Percentiles rank a stretch among this genome's conserved stretches.
Conservation (phyloP, 2,797 vertebrate genomes). For the Halcyon smyrnensis region DNA sequence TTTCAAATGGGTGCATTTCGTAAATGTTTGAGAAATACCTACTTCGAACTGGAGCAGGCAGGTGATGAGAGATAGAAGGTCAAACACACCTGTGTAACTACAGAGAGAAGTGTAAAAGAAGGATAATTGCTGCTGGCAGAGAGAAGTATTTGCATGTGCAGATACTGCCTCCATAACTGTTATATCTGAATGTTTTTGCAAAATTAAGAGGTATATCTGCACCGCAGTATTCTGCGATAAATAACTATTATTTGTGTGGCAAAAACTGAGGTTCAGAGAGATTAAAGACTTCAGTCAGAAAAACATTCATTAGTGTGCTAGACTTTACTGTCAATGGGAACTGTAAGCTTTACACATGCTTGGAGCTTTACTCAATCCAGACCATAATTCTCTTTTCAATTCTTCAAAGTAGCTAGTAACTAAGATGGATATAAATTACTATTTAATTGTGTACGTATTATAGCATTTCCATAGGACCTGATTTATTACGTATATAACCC, state of each 20-base stretch:
- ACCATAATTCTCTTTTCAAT: background rate
- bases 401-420: background rate
- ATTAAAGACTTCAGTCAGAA: constrained; percentile 1
- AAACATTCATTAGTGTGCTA: background rate
- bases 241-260: background rate
- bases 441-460: constrained; percentile 21
- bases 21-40: background rate
- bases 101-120: background rate
- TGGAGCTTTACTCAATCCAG: background rate
- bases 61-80: background rate
- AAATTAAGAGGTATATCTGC: background rate
- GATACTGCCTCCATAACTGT: background rate
- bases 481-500: constrained; percentile 43
- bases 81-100: background rate
- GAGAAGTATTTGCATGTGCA: background rate
- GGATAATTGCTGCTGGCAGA: background rate
- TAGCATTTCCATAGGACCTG: constrained; percentile 3
- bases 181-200: background rate
- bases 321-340: background rate
- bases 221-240: background rate
- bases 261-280: background rate
- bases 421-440: constrained; percentile 25
- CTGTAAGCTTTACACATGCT: background rate
- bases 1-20: background rate
- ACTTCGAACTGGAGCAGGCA: background rate